Evolutionary conservation across 2,797 vertebrate genomes (phyloP).

Genomic region (Urosaurus nigricauda): DNA sequence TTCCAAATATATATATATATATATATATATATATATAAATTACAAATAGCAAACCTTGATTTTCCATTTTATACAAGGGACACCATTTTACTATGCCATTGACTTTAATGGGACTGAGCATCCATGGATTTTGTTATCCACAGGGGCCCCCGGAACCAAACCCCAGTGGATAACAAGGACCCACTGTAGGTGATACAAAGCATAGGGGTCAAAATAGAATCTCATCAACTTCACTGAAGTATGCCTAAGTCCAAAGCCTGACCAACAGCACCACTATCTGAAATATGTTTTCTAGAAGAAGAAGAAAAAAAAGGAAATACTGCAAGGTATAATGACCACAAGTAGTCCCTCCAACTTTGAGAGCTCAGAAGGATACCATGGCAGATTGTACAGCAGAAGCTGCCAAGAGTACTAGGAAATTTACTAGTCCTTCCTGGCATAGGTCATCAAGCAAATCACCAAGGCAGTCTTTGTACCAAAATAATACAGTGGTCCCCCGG

Average conservation of each 20-base stretch:
- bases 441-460: background rate
- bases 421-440: background rate
- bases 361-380: background rate
- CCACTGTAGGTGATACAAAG: background rate
- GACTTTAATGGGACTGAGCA: no score
- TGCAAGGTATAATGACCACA: background rate
- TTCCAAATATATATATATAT: no score
- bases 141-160: no score
- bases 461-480: background rate
- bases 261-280: background rate
- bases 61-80: no score
- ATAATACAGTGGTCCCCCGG: no score
- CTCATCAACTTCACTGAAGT: background rate
- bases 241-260: background rate
- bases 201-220: background rate
- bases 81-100: no score
- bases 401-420: background rate
- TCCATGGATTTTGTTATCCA: no score
- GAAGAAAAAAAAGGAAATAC: background rate
- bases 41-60: no score
- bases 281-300: background rate
- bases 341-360: background rate
- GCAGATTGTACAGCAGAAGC: background rate
- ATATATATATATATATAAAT: no score
- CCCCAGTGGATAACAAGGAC: no score